A percentile compares a stretch with the other conserved stretches of the same genome.
These are phyloP conservation scores for Lithophane leautieri DNA, from an alignment of 2,888 invertebrate genomes.

Conservation along the genomic window DNA sequence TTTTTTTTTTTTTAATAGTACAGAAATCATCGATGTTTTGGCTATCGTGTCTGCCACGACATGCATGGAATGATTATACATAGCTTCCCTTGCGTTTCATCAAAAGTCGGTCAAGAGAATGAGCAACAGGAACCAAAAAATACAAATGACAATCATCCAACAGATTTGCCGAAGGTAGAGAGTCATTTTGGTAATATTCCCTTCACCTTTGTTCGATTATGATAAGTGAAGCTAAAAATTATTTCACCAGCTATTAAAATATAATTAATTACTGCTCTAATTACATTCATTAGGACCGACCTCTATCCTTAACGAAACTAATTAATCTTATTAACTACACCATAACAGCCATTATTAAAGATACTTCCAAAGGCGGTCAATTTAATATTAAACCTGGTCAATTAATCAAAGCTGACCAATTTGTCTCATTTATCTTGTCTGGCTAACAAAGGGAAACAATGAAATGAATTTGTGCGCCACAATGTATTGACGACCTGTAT, in stretches of 20 bases:
- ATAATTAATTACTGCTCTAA: conserved; percentile 23
- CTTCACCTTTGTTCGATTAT: too few species aligned
- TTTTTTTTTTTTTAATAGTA: neutral
- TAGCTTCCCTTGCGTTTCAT: neutral
- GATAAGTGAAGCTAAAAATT: neutral
- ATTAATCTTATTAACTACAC: conserved; percentile 31
- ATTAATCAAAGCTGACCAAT: conserved; percentile 62
- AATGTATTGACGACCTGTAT: conserved; percentile 35
- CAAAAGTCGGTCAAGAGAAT: neutral
- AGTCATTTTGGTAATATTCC: neutral
- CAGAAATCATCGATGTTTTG: neutral
- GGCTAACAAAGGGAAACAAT: conserved; percentile 52
- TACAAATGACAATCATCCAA: too few species aligned
- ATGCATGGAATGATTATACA: neutral
- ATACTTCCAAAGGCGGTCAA: conserved; percentile 29
- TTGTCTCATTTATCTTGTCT: conserved; percentile 60
- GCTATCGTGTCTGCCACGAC: neutral
- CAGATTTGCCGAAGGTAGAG: neutral
- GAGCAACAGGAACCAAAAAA: too few species aligned
- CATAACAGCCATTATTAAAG: conserved; percentile 30
- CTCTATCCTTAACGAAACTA: conserved; percentile 21
- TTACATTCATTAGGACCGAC: conserved; percentile 11
- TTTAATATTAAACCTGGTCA: conserved; percentile 32
- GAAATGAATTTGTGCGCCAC: conserved; percentile 43
- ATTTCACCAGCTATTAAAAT: neutral